Evolutionary conservation across 2,888 invertebrate genomes (phyloP).

Genomic region (Microchrysa polita): DNA sequence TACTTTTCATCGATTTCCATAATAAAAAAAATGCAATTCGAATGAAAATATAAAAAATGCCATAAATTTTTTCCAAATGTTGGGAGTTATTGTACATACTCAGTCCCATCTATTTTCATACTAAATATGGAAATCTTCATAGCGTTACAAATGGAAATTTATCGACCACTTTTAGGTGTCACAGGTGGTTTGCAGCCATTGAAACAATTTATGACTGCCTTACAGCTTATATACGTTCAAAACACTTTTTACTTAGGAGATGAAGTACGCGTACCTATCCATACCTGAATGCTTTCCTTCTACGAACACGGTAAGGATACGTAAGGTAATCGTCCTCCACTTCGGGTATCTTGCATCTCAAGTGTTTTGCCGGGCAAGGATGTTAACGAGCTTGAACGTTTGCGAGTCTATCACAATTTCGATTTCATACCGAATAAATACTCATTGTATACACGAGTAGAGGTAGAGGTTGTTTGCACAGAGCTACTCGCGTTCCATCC

Average conservation of each 20-base stretch:
- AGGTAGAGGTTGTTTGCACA: too few species aligned
- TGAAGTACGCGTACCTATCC: constrained; percentile 3
- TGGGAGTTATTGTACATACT: too few species aligned
- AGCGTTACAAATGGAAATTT: constrained; percentile 49
- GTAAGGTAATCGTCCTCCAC: neutral
- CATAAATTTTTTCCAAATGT: too few species aligned
- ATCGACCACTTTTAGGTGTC: constrained; percentile 51
- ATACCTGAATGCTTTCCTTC: neutral
- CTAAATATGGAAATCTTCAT: constrained; percentile 40
- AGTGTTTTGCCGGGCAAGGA: constrained; percentile 10
- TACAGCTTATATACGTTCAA: constrained; percentile 44
- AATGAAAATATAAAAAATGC: too few species aligned
- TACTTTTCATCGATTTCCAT: too few species aligned
- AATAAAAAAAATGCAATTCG: too few species aligned
- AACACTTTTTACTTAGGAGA: constrained; percentile 38
- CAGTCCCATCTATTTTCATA: neutral
- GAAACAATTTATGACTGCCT: constrained; percentile 49
- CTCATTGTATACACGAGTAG: too few species aligned
- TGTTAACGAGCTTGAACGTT: constrained; percentile 15
- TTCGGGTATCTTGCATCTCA: constrained; percentile 12
- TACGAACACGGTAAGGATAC: neutral
- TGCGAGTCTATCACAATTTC: constrained; percentile 34
- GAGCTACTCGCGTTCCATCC: neutral
- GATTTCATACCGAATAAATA: neutral
- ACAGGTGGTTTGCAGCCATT: constrained; percentile 52